phyloP scores from a whole-genome alignment of 2,797 vertebrate species.

The Pseudomugil gertrudae region DNA sequence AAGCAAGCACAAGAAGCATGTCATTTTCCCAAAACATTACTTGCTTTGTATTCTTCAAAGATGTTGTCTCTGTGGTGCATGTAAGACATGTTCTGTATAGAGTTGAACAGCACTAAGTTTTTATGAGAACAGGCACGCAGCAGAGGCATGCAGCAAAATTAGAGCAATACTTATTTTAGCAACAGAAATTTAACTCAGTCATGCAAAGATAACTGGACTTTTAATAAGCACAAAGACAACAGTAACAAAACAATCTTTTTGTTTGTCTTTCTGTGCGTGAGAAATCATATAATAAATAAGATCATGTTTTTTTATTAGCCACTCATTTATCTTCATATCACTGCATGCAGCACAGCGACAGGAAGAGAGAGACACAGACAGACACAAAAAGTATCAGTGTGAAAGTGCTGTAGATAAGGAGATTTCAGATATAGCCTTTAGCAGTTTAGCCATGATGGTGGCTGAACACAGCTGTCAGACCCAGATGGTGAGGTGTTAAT shows the following conservation, averaged over 20 bases:
- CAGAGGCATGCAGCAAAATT: conserved; percentile 31
- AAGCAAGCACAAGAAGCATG: conserved; percentile 3
- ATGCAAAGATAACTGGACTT: conserved; percentile 22
- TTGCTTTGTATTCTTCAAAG: conserved; percentile 15
- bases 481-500: conserved; percentile 81
- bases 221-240: conserved; percentile 32
- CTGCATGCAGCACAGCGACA: conserved; percentile 38
- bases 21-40: conserved; percentile 19
- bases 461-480: conserved; percentile 80
- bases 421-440: conserved; percentile 73
- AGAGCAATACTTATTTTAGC: conserved; percentile 36
- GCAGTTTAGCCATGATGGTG: conserved; percentile 71
- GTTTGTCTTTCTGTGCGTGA: conserved; percentile 11
- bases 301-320: conserved; percentile 27
- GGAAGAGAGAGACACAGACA: conserved; percentile 40
- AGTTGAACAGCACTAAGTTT: conserved; percentile 36
- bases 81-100: conserved; percentile 50
- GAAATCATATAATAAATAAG: conserved; percentile 26
- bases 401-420: conserved; percentile 59
- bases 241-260: background rate
- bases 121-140: conserved; percentile 42
- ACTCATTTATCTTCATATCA: conserved; percentile 36
- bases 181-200: conserved; percentile 41
- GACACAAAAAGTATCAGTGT: conserved; percentile 32
- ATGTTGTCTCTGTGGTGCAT: conserved; percentile 46